Evolutionary conservation across 2,797 vertebrate genomes (phyloP), one percentile per base, ranked within the genome.

Genomic region (Prunella strophiata): DNA sequence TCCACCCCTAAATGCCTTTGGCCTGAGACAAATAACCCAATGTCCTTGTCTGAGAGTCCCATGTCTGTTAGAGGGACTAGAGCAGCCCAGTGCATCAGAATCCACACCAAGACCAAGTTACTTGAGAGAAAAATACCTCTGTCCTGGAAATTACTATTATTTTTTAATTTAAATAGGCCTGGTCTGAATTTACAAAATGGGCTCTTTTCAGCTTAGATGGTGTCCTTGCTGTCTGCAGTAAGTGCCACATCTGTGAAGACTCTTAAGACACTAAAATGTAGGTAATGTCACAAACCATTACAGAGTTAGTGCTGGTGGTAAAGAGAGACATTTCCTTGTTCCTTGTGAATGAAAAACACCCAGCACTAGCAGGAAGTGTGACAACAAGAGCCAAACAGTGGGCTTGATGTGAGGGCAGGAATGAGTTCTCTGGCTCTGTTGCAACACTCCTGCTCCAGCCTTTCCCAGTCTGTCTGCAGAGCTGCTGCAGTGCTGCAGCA

Each of bases 401-500:
- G 51, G 27, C 11, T 47, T 25, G 42, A n/a, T 30, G 20, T 54
- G 43, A 79, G 42, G 1, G 16, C 48, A 80, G 73, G 45, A 92
- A 58, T 1, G 32, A 47, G 17, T 13, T 61, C 63, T n/a, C 72
- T 34, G 48, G 55, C n/a, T 79, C 45, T 74, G 63, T 14, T 80
- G 23, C 25, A 77, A 55, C 15, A n/a, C 13, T 42, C 68, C 59
- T 59, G 70, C 77, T 89, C 71, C 50, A 95, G 75, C 38, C 57
- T 77, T 59, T 61, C 25, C 59, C 66, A 34, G 40, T 14, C 36
- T 86, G 77, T 48, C 94, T 87, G 94, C 94, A 94, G 84, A 88
- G 32, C 30, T 88, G 81, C 92, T 91, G 94, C 94, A 96, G 78
- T 78, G 83, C 93, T 91, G 82, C 94, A 65, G 89, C 66, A 94